Evolutionary conservation across 2,797 vertebrate genomes (phyloP).

Genomic region (Moxostoma hubbsi): DNA sequence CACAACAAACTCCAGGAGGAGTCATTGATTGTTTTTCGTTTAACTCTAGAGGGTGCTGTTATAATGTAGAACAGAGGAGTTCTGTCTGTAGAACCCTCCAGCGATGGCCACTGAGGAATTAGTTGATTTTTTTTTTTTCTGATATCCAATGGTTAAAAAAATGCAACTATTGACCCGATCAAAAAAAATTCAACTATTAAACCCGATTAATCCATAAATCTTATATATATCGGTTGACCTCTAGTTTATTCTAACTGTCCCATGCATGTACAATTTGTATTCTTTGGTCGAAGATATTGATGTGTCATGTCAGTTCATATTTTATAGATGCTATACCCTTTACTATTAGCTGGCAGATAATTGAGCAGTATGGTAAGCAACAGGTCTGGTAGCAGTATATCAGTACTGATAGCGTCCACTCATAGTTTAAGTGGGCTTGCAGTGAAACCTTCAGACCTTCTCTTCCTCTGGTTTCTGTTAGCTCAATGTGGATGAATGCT

Average conservation of each 20-base stretch:
- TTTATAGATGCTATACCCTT: background rate
- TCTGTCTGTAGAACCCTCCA: no score
- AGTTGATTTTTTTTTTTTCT: no score
- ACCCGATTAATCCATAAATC: no score
- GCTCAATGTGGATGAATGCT: slow-evolving; percentile 47
- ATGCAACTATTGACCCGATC: no score
- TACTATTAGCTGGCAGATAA: background rate
- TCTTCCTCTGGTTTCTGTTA: slow-evolving; percentile 56
- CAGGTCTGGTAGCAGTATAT: background rate
- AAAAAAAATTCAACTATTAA: no score
- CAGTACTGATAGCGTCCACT: slow-evolving; percentile 15
- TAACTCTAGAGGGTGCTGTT: no score
- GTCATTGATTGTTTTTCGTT: no score
- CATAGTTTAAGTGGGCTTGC: slow-evolving; percentile 8
- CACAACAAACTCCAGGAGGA: no score
- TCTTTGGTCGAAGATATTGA: background rate
- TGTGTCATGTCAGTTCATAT: background rate
- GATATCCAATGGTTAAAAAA: no score
- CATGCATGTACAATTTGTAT: background rate
- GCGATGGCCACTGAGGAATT: no score
- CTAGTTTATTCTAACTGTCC: background rate
- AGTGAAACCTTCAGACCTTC: slow-evolving; percentile 51
- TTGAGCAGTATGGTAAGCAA: background rate
- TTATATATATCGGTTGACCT: no score
- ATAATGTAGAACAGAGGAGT: no score